Evolutionary conservation across 2,888 invertebrate genomes (phyloP).

Genomic region (Rhaphigaster nebulosa): DNA sequence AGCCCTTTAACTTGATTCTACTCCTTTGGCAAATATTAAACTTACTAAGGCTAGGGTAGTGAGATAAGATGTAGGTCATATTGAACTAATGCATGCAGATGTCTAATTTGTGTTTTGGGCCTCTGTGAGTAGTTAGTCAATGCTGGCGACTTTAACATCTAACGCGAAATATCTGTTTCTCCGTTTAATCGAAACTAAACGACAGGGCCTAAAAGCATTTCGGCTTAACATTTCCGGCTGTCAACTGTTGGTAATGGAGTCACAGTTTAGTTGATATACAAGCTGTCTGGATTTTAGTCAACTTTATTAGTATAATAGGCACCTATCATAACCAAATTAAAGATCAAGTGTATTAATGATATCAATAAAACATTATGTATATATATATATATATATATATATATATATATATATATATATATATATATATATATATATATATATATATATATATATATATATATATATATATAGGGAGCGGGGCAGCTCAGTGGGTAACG

Average conservation of each 20-base stretch:
- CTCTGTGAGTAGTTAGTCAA: background rate
- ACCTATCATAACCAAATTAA: no score
- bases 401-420: no score
- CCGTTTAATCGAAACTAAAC: conserved; percentile 18
- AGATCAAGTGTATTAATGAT: no score
- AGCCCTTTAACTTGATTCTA: background rate
- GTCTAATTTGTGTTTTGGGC: background rate
- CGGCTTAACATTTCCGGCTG: background rate
- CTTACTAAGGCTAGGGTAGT: background rate
- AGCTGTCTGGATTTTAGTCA: background rate
- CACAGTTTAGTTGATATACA: background rate
- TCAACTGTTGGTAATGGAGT: background rate
- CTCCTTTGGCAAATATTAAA: background rate
- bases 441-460: no score
- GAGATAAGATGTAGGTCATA: background rate
- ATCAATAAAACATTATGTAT: no score
- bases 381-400: no score
- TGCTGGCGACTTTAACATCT: background rate
- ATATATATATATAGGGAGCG: no score
- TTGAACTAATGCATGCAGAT: background rate
- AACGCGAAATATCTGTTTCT: background rate
- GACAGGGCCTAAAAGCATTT: background rate
- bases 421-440: no score
- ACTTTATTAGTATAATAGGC: background rate
- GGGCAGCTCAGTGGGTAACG: no score